phyloP scores from a whole-genome alignment of 2,888 invertebrate genomes.

The Eugnorisma glareosa region DNA sequence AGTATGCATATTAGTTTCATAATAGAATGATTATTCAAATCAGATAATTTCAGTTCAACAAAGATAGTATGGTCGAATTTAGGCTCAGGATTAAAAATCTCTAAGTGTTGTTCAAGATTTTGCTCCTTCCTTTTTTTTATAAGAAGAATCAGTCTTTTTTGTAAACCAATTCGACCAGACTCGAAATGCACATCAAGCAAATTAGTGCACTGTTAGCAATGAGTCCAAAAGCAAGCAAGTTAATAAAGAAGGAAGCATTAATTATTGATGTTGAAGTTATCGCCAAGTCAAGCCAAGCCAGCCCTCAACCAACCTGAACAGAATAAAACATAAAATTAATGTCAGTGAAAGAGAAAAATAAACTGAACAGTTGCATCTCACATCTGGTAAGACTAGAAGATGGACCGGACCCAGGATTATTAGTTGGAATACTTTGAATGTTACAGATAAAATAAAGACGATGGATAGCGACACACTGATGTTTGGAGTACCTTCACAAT shows the following conservation, averaged over 20 bases:
- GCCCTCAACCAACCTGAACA: slow-evolving; percentile 65
- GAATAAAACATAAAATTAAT: slow-evolving; percentile 48
- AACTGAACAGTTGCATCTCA: not conserved
- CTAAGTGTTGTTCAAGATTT: not conserved
- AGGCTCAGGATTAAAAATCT: not conserved
- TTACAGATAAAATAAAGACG: not conserved
- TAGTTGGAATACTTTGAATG: not conserved
- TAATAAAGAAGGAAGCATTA: slow-evolving; percentile 32
- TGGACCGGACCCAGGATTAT: not conserved
- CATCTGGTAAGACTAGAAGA: slow-evolving; percentile 7
- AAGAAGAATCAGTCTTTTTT: not conserved
- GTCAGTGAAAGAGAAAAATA: slow-evolving; percentile 1
- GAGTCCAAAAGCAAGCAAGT: slow-evolving; percentile 30
- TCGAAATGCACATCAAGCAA: slow-evolving; percentile 5
- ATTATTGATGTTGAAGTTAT: slow-evolving; percentile 37
- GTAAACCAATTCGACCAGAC: slow-evolving; percentile 29
- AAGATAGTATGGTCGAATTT: slow-evolving; percentile 14
- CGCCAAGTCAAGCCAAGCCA: slow-evolving; percentile 52
- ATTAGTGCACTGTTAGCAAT: slow-evolving; percentile 8
- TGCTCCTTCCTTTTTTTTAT: not conserved
- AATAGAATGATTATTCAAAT: not conserved
- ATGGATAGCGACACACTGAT: not conserved
- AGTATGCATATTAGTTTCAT: not conserved
- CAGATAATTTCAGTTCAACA: not conserved
- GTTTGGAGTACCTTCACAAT: not conserved